Percentiles rank a stretch among this genome's conserved stretches.
Evolutionary conservation across 2,888 invertebrate species (phyloP).

Genomic region (Leucophenga montana): DNA sequence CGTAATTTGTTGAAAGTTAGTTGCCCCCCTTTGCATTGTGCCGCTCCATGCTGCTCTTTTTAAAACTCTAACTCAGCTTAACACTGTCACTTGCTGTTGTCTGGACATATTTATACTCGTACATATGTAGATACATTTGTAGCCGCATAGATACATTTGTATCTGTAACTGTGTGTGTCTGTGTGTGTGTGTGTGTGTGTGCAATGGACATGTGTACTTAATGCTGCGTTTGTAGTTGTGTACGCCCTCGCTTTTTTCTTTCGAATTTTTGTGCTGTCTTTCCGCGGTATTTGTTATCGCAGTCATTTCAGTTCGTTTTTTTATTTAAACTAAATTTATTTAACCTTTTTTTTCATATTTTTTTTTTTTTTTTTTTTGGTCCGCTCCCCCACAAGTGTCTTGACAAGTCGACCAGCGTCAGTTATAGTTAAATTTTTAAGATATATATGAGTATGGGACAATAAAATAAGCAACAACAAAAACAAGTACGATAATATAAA

Average conservation of each 20-base stretch:
- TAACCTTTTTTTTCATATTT: conserved; percentile 61
- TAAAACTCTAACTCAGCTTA: too few relatives aligned
- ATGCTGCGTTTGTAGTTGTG: too few relatives aligned
- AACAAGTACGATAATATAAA: conserved; percentile 43
- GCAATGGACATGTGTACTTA: conserved; percentile 45
- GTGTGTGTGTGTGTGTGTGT: too few relatives aligned
- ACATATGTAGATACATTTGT: conserved; percentile 18
- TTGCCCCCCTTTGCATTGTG: too few relatives aligned
- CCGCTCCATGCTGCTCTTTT: too few relatives aligned
- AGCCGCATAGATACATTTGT: background rate
- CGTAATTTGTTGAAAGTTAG: too few relatives aligned
- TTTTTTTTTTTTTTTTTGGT: too few relatives aligned
- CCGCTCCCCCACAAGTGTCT: background rate
- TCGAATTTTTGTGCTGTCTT: too few relatives aligned
- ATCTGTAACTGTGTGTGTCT: too few relatives aligned
- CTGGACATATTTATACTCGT: too few relatives aligned
- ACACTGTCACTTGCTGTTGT: too few relatives aligned
- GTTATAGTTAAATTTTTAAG: conserved; percentile 42
- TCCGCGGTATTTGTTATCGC: conserved; percentile 29
- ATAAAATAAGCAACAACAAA: conserved; percentile 43
- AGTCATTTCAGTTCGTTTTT: conserved; percentile 36
- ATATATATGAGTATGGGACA: conserved; percentile 36
- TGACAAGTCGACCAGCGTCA: conserved; percentile 31
- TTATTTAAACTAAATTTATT: conserved; percentile 50
- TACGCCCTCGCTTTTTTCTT: conserved; percentile 40